Conservation (phyloP, 1,140 invertebrate species). For the Protaetia brevitarsis region DNA sequence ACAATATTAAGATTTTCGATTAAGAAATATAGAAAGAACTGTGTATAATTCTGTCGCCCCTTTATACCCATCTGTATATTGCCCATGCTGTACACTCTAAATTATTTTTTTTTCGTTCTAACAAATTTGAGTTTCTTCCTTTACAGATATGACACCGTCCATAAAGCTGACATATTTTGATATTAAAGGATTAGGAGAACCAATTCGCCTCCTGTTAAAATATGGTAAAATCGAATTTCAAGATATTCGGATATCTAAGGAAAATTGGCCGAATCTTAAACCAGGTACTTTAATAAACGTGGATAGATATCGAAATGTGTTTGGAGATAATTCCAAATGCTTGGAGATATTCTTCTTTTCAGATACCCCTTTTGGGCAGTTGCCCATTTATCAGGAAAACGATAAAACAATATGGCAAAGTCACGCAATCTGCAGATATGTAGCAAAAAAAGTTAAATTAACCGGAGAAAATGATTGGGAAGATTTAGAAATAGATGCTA, state of each 20-base stretch:
- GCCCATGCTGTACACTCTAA: neutral
- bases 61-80: neutral
- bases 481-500: slow-evolving; percentile 59
- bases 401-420: slow-evolving; percentile 66
- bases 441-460: slow-evolving; percentile 64
- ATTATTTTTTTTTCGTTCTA: neutral
- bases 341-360: neutral
- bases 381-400: slow-evolving; percentile 71
- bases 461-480: slow-evolving; percentile 64
- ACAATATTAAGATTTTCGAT: no score
- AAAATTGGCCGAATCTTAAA: slow-evolving; percentile 60
- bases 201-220: slow-evolving; percentile 67
- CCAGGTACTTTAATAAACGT: slow-evolving; percentile 13
- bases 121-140: neutral
- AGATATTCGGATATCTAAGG: slow-evolving; percentile 59
- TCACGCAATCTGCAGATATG: slow-evolving; percentile 65
- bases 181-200: slow-evolving; percentile 65
- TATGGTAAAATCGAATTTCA: slow-evolving; percentile 68
- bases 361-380: slow-evolving; percentile 71
- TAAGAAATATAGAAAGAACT: no score
- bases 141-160: neutral
- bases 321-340: neutral
- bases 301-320: neutral
- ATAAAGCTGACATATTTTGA: slow-evolving; percentile 66
- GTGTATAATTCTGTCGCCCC: no score